These are phyloP conservation scores for Amorpha juglandis DNA, from an alignment of 2,888 invertebrate species.

Conservation along the genomic window DNA sequence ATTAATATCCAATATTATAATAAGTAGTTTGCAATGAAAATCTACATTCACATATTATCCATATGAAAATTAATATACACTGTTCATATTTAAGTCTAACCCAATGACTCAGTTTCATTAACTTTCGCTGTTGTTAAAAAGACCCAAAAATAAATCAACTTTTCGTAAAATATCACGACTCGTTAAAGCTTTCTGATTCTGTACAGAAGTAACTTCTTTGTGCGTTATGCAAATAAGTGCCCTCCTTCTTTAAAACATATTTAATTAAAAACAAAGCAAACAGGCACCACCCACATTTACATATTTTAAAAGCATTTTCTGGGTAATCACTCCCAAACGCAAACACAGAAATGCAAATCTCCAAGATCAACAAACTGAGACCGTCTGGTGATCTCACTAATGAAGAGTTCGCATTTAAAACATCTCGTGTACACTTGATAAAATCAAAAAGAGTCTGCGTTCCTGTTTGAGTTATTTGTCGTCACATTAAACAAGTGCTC, in stretches of 20 bases:
- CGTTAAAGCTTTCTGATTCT: constrained; percentile 11
- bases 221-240: constrained; percentile 23
- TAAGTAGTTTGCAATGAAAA: no score
- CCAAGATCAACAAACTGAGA: constrained; percentile 51
- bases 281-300: constrained; percentile 20
- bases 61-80: not conserved
- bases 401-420: constrained; percentile 75
- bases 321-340: constrained; percentile 32
- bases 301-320: constrained; percentile 30
- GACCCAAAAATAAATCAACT: not conserved
- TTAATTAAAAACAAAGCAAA: constrained; percentile 17
- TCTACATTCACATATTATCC: no score
- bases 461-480: constrained; percentile 80
- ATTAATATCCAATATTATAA: no score
- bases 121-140: no score
- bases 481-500: constrained; percentile 79
- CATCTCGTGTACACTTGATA: constrained; percentile 43
- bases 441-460: constrained; percentile 42
- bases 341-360: constrained; percentile 56
- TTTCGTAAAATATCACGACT: not conserved
- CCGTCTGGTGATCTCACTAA: constrained; percentile 72
- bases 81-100: not conserved
- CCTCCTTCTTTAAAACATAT: constrained; percentile 20
- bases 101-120: no score
- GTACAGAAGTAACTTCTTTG: constrained; percentile 8